Evolutionary conservation across 2,113 vertebrate species (phyloP), one percentile per base, ranked within the genome.

Genomic region (Takifugu flavidus): DNA sequence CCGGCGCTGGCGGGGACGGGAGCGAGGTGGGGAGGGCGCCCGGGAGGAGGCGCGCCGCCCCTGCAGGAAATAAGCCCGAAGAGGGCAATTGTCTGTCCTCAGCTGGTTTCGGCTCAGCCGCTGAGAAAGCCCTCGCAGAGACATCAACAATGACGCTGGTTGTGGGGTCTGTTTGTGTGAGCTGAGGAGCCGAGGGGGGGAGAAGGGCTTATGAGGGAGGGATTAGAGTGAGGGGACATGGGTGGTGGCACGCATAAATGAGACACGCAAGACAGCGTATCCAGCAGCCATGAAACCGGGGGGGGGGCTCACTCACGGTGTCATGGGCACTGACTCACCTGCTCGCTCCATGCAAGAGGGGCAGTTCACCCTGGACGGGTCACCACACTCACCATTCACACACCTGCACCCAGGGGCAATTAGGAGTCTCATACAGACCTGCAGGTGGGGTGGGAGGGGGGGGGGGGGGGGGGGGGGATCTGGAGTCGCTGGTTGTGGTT

Each of bases 61-160:
- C 57, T 49, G 12, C 47, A 44, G 65, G 63, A 82, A 77, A 85
- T 70, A 60, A 45, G 47, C 78, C 43, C n/a, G 44, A 25, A 63
- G 45, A 76, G 55, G 47, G 12, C 29, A 44, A 65, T 67, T 7
- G 34, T 56, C 65, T 69, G 44, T 69, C 69, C 62, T 59, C 56
- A 26, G 57, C 63, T 60, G 59, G 28, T 68, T 70, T 50, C 46
- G 49, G 69, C 67, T 57, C 49, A 13, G 39, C 62, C 31, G 7
- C 69, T 77, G 39, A 56, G 75, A 61, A 72, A 82, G 25, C 49
- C n/a, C 66, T 63, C 52, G 62, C 47, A 29, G 42, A 72, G 59
- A 66, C 69, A 78, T 71, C 66, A 75, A 62, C 57, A 46, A 70
- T 5, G 58, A 64, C 42, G 26, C 52, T 29, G 59, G 14, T 15